phyloP scores from a whole-genome alignment of 1,140 invertebrate species.

The Stegodyphus dumicola region DNA sequence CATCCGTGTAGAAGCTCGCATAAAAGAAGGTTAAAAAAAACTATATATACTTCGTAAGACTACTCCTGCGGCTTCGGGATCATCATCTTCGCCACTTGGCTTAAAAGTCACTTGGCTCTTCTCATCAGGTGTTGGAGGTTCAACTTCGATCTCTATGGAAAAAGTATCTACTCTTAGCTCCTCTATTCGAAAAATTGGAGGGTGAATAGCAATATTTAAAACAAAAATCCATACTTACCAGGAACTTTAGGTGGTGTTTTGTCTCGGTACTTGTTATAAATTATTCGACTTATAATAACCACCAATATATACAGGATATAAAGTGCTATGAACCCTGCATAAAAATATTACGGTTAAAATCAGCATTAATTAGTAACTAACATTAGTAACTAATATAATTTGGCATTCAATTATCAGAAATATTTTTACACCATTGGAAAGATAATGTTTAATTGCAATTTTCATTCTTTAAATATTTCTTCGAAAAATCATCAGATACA shows the following conservation, averaged over 20 bases:
- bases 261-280: constrained; percentile 64
- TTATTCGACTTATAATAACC: constrained; percentile 71
- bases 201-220: too few relatives aligned
- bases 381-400: not conserved
- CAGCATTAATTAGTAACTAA: not conserved
- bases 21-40: not conserved
- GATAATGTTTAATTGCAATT: too few relatives aligned
- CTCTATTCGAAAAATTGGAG: too few relatives aligned
- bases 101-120: constrained; percentile 23
- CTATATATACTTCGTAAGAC: constrained; percentile 56
- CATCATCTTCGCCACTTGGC: constrained; percentile 29
- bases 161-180: too few relatives aligned
- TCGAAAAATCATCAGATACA: too few relatives aligned
- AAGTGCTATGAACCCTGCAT: constrained; percentile 72
- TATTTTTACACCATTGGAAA: too few relatives aligned
- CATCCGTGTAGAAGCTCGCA: too few relatives aligned
- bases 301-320: constrained; percentile 75
- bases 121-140: not conserved
- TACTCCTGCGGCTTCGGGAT: constrained; percentile 59
- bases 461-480: too few relatives aligned
- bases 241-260: constrained; percentile 52
- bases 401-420: too few relatives aligned
- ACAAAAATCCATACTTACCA: constrained; percentile 8
- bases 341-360: not conserved
- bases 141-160: constrained; percentile 27